Base-by-base conservation (phyloP, 2,888 invertebrate species). In the Oxystoma pomonae region DNA sequence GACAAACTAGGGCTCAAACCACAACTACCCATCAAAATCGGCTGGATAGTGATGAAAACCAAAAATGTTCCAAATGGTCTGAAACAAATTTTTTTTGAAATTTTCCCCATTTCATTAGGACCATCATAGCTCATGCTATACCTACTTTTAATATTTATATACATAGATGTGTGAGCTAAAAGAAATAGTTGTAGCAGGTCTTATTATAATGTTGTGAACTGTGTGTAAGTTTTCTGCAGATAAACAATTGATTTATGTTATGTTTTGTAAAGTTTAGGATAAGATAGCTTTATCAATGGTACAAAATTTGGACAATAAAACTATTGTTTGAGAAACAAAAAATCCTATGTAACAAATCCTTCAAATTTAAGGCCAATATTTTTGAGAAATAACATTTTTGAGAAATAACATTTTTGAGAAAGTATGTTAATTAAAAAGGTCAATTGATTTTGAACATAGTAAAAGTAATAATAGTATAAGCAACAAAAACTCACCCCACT, bases 401-500 rank as follows among this genome's bases (percentile, higher is more conserved):
- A 35, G 5, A 35, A 35, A 35, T 35, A 35, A 3, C 35, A n/a
- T n/a, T n/a, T n/a, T 35, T 35, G 35, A 3, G 35, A 35, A 35
- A 35, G 35, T 35, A 35, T 35, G 35, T 35, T 35, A n/a, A n/a
- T n/a, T 35, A 35, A 35, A 35, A 35, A 35, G 3, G 35, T 7
- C 35, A 35, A 35, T 35, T 35, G 12, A 35, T 35, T 35, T 35
- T 35, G 35, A 12, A 35, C 5, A 35, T 35, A 35, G 35, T 35
- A n/a, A n/a, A n/a, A n/a, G n/a, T n/a, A n/a, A n/a, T n/a, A n/a
- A n/a, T 35, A 35, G 5, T 57, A 12, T 57, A 17, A 20, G 5
- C 5, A 20, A 20, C 19, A n/a, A 35, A 35, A 35, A 35, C 60
- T 64, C 62, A 69, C 69, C 62, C 69, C 67, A 66, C 20, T 20